Evolutionary conservation across 2,888 invertebrate species (phyloP).

Genomic region (Drymonia ruficornis): DNA sequence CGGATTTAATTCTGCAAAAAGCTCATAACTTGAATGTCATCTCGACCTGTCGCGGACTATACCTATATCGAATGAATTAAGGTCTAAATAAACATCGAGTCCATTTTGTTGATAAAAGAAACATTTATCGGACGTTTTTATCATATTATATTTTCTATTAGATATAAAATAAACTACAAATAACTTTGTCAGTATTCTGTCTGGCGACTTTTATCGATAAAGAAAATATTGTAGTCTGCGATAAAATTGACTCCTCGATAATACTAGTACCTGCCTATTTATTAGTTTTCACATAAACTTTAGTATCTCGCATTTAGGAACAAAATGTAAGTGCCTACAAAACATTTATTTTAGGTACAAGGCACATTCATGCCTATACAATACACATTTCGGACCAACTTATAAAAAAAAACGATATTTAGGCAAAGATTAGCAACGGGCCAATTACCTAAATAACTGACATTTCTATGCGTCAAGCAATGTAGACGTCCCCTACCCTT

Average conservation of each 20-base stretch:
- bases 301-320: too few relatives aligned
- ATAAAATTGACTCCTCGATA: neutral
- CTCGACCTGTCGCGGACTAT: too few relatives aligned
- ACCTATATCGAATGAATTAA: too few relatives aligned
- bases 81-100: neutral
- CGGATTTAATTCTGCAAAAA: too few relatives aligned
- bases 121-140: neutral
- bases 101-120: neutral
- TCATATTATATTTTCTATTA: neutral
- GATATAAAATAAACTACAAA: constrained; percentile 1
- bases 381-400: too few relatives aligned
- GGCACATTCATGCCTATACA: too few relatives aligned
- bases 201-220: neutral
- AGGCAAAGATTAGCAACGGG: neutral
- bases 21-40: too few relatives aligned
- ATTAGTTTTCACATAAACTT: neutral
- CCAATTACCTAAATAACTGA: neutral
- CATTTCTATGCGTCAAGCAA: neutral
- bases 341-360: too few relatives aligned
- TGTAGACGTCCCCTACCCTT: neutral
- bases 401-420: too few relatives aligned
- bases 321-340: too few relatives aligned
- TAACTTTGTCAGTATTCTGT: neutral
- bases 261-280: neutral
- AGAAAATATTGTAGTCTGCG: neutral